phyloP scores from a whole-genome alignment of 1,140 invertebrate genomes.

The Nymphalis io region DNA sequence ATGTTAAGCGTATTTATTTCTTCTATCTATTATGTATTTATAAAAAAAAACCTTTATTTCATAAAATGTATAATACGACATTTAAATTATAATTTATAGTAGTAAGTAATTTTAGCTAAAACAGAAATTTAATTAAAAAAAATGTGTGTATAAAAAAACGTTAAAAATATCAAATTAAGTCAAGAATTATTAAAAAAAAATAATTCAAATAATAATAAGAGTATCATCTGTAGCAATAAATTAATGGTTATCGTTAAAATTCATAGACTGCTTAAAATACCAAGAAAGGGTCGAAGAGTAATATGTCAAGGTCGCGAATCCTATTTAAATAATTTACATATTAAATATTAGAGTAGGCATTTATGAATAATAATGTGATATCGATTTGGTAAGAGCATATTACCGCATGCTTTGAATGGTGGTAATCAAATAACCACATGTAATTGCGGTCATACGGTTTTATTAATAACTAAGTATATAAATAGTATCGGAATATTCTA shows the following conservation, averaged over 20 bases:
- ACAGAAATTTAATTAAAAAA: neutral
- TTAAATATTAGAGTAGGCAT: slow-evolving; percentile 28
- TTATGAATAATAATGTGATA: slow-evolving; percentile 24
- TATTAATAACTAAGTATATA: too few relatives aligned
- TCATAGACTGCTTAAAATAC: slow-evolving; percentile 16
- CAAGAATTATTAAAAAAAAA: too few relatives aligned
- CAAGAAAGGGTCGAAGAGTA: slow-evolving; percentile 41
- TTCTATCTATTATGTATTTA: too few relatives aligned
- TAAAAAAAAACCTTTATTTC: too few relatives aligned
- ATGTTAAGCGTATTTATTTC: neutral
- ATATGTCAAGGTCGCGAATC: slow-evolving; percentile 49
- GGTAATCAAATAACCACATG: neutral
- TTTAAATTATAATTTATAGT: neutral
- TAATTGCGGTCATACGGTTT: neutral
- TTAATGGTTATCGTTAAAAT: slow-evolving; percentile 4
- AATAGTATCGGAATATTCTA: too few relatives aligned
- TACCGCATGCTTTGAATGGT: neutral
- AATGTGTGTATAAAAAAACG: too few relatives aligned
- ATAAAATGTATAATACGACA: neutral
- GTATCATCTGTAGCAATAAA: neutral
- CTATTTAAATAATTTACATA: slow-evolving; percentile 29
- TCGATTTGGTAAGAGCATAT: slow-evolving; percentile 12
- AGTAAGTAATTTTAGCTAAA: neutral
- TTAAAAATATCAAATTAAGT: too few relatives aligned
- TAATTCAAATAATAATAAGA: too few relatives aligned